Conservation (phyloP, 2,797 vertebrate genomes). For the Anguilla obscura region DNA sequence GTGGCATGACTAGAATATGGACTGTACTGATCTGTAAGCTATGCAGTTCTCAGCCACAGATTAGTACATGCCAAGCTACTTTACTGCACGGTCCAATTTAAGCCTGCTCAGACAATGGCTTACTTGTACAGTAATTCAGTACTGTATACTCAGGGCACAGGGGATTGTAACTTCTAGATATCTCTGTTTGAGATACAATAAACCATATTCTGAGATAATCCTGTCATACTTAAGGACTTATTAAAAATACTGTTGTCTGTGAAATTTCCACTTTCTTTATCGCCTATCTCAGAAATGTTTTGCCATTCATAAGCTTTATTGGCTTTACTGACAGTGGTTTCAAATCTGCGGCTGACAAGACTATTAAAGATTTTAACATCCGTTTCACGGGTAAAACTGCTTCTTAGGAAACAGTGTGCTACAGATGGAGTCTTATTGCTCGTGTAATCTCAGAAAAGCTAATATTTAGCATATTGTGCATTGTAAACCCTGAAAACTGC, state of each 20-base stretch:
- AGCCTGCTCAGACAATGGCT: neutral
- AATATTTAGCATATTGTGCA: slow-evolving; percentile 20
- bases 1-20: neutral
- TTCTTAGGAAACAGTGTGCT: slow-evolving; percentile 12
- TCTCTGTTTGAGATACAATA: neutral
- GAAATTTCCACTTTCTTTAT: neutral
- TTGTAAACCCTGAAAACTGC: slow-evolving; percentile 8
- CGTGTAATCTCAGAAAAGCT: slow-evolving; percentile 4
- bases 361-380: slow-evolving; percentile 30
- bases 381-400: slow-evolving; percentile 12
- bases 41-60: neutral
- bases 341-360: slow-evolving; percentile 32
- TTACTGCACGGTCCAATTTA: neutral
- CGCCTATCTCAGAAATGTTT: slow-evolving; percentile 7
- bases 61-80: neutral
- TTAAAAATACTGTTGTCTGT: neutral
- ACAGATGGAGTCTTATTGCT: neutral
- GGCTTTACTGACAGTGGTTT: slow-evolving; percentile 16
- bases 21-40: neutral
- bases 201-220: neutral
- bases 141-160: neutral
- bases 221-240: neutral
- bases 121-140: neutral
- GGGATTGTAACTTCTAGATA: neutral
- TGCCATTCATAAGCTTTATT: slow-evolving; percentile 7